These are phyloP conservation scores for Agrotis ipsilon DNA, from an alignment of 2,888 invertebrate genomes.

Conservation along the genomic window DNA sequence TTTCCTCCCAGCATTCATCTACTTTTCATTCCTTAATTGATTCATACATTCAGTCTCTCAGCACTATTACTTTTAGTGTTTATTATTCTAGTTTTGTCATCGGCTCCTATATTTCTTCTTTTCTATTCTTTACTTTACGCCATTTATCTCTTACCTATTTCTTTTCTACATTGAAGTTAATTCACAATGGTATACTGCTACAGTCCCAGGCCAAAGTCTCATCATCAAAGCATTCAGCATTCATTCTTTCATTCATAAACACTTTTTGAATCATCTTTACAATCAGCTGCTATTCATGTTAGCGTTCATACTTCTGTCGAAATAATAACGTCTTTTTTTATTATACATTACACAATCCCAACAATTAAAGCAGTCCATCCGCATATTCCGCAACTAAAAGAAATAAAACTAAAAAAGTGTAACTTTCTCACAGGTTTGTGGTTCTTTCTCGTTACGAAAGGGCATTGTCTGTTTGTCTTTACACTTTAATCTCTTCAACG, in stretches of 20 bases:
- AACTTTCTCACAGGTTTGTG: conserved; percentile 53
- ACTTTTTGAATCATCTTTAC: not conserved
- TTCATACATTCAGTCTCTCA: not conserved
- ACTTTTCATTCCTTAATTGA: not conserved
- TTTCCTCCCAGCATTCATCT: not conserved
- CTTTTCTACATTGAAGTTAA: no score
- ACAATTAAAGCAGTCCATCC: conserved; percentile 31
- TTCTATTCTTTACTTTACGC: no score
- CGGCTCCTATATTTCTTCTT: no score
- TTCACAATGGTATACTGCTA: no score
- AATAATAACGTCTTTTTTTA: conserved; percentile 6
- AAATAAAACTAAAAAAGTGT: conserved; percentile 38
- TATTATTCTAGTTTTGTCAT: not conserved
- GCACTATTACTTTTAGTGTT: not conserved
- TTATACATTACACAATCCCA: conserved; percentile 7
- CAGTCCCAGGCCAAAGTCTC: not conserved
- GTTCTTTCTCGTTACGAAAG: conserved; percentile 59
- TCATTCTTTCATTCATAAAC: no score
- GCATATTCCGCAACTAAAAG: conserved; percentile 32
- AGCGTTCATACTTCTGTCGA: not conserved
- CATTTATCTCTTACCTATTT: no score
- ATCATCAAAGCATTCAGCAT: not conserved
- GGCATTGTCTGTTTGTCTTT: conserved; percentile 63
- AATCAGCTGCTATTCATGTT: conserved; percentile 10
- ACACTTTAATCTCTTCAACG: conserved; percentile 62